Conservation (phyloP, 1,140 invertebrate genomes). For the Chlorops oryzae region DNA sequence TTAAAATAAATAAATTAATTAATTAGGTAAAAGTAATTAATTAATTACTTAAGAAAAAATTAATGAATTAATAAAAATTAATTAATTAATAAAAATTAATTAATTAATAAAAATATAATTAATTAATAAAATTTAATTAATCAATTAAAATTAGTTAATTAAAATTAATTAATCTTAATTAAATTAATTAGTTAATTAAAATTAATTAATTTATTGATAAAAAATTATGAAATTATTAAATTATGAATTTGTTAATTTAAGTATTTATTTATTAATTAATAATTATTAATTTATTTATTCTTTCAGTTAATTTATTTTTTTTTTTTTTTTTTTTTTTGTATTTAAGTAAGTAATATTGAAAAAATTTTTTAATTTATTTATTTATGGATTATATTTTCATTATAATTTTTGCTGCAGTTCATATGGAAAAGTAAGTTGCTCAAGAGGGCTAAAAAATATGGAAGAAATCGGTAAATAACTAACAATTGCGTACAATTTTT, state of each 20-base stretch:
- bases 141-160: neutral
- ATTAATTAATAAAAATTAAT: neutral
- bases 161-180: neutral
- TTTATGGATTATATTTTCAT: neutral
- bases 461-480: no score
- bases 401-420: no score
- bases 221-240: neutral
- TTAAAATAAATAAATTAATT: no score
- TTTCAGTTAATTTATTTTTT: neutral
- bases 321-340: neutral
- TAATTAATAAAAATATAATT: neutral
- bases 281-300: neutral
- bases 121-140: neutral
- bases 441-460: no score
- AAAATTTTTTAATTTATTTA: neutral
- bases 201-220: neutral
- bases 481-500: no score
- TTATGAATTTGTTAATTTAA: neutral
- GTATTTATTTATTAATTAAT: neutral
- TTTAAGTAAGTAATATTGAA: neutral
- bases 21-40: neutral
- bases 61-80: neutral
- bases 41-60: neutral
- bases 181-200: neutral
- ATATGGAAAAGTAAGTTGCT: no score